A percentile compares a stretch with the other conserved stretches of the same genome.
Evolutionary conservation across 2,888 invertebrate species (phyloP).

Genomic region (Agrochola circellaris): DNA sequence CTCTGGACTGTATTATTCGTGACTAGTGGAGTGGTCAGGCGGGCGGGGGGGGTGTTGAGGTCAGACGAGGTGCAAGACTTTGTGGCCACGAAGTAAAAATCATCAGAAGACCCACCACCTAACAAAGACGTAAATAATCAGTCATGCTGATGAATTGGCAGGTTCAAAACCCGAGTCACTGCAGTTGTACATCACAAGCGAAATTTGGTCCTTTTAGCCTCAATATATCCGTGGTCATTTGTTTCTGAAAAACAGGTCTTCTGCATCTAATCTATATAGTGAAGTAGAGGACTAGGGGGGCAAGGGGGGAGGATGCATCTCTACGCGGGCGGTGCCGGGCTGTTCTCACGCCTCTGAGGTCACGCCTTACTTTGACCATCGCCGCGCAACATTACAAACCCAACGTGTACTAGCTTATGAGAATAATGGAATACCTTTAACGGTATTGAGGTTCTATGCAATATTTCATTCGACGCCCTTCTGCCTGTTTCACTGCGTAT

Average conservation of each 20-base stretch:
- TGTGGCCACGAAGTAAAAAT: conserved; percentile 13
- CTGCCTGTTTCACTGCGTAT: conserved; percentile 47
- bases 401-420: conserved; percentile 65
- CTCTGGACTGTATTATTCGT: conserved; percentile 66
- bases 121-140: neutral
- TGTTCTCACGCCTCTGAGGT: conserved; percentile 89
- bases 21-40: conserved; percentile 68
- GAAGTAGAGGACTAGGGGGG: conserved; percentile 47
- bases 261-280: conserved; percentile 36
- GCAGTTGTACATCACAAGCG: neutral
- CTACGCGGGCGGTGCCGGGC: conserved; percentile 78
- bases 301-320: conserved; percentile 68
- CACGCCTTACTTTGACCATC: conserved; percentile 88
- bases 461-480: conserved; percentile 73
- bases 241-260: neutral
- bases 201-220: neutral
- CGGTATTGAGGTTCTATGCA: conserved; percentile 80
- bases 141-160: neutral
- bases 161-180: neutral
- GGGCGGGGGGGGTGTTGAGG: conserved; percentile 69
- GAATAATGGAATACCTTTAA: conserved; percentile 82
- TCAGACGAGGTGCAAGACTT: conserved; percentile 67
- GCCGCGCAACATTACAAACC: conserved; percentile 78
- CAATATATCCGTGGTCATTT: neutral
- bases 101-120: conserved; percentile 38